These are phyloP conservation scores for Adelosebastes latens DNA, from an alignment of 2,797 vertebrate species.

Conservation along the genomic window DNA sequence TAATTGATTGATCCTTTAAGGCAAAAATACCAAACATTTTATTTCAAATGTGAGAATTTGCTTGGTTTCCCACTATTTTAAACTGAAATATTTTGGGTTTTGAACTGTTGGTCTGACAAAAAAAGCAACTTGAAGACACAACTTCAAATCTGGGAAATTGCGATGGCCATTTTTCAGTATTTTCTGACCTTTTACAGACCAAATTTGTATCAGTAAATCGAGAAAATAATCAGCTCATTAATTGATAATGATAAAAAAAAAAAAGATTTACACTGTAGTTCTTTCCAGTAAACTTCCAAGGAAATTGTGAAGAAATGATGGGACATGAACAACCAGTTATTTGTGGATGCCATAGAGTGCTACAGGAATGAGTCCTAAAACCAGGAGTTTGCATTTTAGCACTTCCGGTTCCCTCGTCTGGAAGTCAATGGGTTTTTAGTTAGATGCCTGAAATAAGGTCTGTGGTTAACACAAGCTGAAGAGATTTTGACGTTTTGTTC, in stretches of 20 bases:
- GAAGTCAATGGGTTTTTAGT: too few species aligned
- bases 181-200: neutral
- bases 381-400: too few species aligned
- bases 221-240: neutral
- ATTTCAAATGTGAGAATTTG: neutral
- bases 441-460: too few species aligned
- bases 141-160: neutral
- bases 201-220: neutral
- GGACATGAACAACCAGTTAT: neutral
- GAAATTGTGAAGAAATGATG: neutral
- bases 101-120: neutral
- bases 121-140: neutral
- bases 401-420: too few species aligned
- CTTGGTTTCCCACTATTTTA: neutral
- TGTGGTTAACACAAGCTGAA: too few species aligned
- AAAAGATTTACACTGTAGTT: neutral
- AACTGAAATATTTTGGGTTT: neutral
- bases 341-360: too few species aligned
- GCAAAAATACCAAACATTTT: neutral
- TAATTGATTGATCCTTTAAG: neutral
- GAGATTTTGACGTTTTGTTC: too few species aligned
- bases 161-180: neutral
- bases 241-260: neutral
- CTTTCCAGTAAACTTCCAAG: neutral
- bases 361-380: too few species aligned